Base-by-base conservation (phyloP, 2,888 invertebrate species). In the Dione vanillae region DNA sequence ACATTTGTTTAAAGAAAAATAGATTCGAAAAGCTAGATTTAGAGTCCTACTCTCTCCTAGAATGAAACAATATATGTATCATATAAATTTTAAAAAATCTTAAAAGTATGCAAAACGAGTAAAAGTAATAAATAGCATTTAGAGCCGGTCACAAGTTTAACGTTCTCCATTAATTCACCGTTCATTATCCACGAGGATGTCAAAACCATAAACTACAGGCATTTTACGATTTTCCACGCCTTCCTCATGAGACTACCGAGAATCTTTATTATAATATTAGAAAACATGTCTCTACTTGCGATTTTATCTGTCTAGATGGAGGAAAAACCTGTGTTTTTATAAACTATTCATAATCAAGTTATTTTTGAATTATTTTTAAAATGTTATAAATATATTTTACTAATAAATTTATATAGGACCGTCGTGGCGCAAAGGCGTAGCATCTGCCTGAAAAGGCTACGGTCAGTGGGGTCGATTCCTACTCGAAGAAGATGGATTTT, bases 131-230 rank as follows among this genome's bases (percentile, higher is more conserved):
- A 56, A 37, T 27, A 41, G 43, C 43, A 47, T 69, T 56, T 43
- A 64, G 43, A 62, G 45, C 35, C 62, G 62, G 54, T 27, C 64
- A 69, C 45, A 45, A 64, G 62, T 51, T 69, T 69, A 64, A 69
- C 27, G 62, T 19, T 45, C 49, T 47, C 62, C 54, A 59, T 61
- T 41, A 45, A 69, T 64, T 45, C 40, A 69, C 62, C 52, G 54
- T 69, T 69, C 62, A 69, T 69, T 69, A 69, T 69, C 68, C 52
- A 69, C 40, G 61, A 43, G 62, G 68, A 64, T 54, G 68, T 62
- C 68, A 52, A 41, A 43, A 52, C 62, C 62, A 64, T 64, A 69
- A 68, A 69, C 62, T 54, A 62, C 14, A n/a, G 37, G 8, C n/a
- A 19, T 64, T 64, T 69, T 62, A 69, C 54, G 62, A 37, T 43